These are phyloP conservation scores for Platorchestia sp. DNA, from an alignment of 1,140 invertebrate genomes.

Conservation along the genomic window DNA sequence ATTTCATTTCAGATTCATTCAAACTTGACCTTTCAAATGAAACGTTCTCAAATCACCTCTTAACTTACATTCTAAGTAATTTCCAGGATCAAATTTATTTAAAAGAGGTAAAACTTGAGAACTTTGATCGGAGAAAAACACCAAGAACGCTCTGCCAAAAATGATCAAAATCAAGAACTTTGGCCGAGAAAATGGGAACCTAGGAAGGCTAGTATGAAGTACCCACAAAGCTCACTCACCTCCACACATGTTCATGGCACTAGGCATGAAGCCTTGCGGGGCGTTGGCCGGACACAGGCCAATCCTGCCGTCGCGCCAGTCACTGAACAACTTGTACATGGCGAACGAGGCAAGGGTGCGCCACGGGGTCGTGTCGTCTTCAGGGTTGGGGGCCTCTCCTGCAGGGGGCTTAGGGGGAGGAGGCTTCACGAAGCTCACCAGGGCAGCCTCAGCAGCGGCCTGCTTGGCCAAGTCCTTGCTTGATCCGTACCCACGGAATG, in stretches of 20 bases:
- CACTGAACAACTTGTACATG: constrained; percentile 80
- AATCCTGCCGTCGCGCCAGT: constrained; percentile 74
- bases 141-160: no score
- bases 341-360: constrained; percentile 82
- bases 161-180: no score
- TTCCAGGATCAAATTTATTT: no score
- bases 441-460: constrained; percentile 80
- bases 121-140: no score
- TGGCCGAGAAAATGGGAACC: no score
- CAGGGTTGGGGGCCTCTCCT: background rate
- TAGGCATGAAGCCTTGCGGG: constrained; percentile 36
- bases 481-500: constrained; percentile 74
- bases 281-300: constrained; percentile 36
- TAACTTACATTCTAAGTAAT: no score
- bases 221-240: no score
- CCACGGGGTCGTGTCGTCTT: constrained; percentile 79
- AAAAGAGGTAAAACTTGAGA: no score
- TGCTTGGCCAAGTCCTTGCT: constrained; percentile 75
- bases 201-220: no score
- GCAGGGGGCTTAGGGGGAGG: constrained; percentile 68
- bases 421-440: constrained; percentile 76
- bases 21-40: no score
- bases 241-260: constrained; percentile 15
- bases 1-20: no score
- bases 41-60: no score